Conservation (phyloP, 2,113 vertebrate species). For the Petromus typicus region DNA sequence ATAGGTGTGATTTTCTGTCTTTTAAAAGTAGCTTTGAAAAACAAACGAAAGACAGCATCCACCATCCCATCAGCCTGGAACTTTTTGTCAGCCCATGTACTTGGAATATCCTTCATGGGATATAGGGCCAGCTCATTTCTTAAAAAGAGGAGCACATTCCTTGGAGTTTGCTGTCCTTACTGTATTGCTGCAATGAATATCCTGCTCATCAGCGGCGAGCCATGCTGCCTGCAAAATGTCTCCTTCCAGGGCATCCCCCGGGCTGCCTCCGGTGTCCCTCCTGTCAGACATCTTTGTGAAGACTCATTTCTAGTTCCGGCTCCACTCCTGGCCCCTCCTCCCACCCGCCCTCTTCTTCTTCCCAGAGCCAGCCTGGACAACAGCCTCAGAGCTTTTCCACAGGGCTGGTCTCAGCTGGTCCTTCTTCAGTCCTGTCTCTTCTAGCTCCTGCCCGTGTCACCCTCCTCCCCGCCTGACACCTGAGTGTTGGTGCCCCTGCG, state of each 20-base stretch:
- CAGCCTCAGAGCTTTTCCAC: background rate
- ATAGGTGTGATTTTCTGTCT: background rate
- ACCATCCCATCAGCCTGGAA: background rate
- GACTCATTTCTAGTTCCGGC: background rate
- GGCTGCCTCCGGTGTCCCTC: background rate
- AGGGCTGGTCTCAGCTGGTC: background rate
- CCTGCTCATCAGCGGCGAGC: background rate
- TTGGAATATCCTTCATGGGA: background rate
- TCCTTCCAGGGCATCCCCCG: background rate
- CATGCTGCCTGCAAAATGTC: background rate
- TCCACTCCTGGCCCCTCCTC: background rate
- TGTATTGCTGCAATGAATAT: background rate
- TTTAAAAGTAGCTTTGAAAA: background rate
- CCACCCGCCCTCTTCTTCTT: background rate
- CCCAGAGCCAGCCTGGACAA: background rate
- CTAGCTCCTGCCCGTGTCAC: background rate
- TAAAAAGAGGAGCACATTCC: background rate
- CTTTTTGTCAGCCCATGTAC: background rate
- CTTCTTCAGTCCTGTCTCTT: background rate
- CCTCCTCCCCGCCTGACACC: background rate
- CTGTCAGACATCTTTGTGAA: background rate
- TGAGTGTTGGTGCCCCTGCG: no score
- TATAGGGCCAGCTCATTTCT: background rate
- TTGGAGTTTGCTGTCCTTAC: background rate
- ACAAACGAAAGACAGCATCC: background rate